Evolutionary conservation across 2,888 invertebrate species (phyloP), one percentile per base, ranked within the genome.

Genomic region (Stenotaenia linearis): DNA sequence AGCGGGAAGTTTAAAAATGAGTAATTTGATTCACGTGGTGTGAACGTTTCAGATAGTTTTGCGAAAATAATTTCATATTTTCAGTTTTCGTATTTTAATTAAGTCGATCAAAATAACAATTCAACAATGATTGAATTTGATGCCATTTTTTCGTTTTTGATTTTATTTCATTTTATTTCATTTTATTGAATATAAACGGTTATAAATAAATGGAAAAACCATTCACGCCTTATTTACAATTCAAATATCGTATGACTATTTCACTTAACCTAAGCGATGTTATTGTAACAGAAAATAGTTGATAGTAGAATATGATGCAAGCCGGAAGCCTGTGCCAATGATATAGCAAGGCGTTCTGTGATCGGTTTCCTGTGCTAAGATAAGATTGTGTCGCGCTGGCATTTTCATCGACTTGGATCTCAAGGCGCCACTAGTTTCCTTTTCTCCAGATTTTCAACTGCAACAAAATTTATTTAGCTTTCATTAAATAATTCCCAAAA

Each of bases 251-350:
- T 7, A 28, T 69, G 25, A n/a, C 25, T 69, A 28, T 69, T 69
- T 69, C 69, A 69, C 25, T 69, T 18, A 56, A 56, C 56, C 21
- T 56, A 7, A 69, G 28, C 9, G 25, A 69, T 69, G 28, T 69
- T 69, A 69, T 69, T 69, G 69, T 25, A 69, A 69, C 25, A 56
- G n/a, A 69, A 69, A 69, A 69, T 69, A 69, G 69, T 69, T 69
- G 69, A 69, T 69, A 69, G 69, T 69, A 69, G 28, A 69, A 69
- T 69, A 69, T 69, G 69, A 69, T 69, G 69, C 69, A 69, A 69
- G 10, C 69, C 69, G 69, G 69, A 69, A 69, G 69, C 69, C 69
- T 69, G 28, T 69, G 69, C 69, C 23, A 69, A 69, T 69, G 69
- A 69, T 69, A 69, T 69, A 69, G 69, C 69, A 69, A 28, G 69